Evolutionary conservation across 2,888 invertebrate genomes (phyloP), one percentile per base, ranked within the genome.

Genomic region (Pterostichus madidus): DNA sequence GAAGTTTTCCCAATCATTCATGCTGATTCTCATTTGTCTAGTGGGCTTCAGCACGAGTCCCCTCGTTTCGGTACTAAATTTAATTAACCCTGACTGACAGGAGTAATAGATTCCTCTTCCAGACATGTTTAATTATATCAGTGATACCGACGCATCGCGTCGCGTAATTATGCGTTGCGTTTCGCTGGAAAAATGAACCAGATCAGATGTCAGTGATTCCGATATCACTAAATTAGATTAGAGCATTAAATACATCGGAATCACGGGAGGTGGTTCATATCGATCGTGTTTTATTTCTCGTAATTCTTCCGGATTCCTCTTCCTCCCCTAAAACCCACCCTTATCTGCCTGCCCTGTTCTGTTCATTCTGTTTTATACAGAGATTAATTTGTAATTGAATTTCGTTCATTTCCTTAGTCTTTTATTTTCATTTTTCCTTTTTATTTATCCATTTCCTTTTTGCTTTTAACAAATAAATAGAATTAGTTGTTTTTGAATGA

Each of bases 311-410:
- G 35, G 13, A 35, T 56, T 5, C 8, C 39, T 8, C 39, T 8
- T 7, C 39, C 5, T 39, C 39, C 39, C 3, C 39, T 5, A 39
- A 39, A 39, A 39, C 39, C 39, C 39, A 7, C 6, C 39, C 39
- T 24, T 17, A 56, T 56, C 56, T 56, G 17, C 39, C 10, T 31
- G 11, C 24, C 59, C 17, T 64, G 49, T 17, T 61, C 59, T 78
- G 15, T 13, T 15, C 35, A 35, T 46, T 15, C 78, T 59, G 31
- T 78, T 78, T 78, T 78, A 78, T 78, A 44, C 8, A 56, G 24
- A 78, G 78, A 78, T 78, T 78, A 78, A 78, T 78, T 78, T 78
- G 46, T 78, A 78, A 78, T 78, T 78, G 77, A 78, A 78, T 78
- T 78, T 44, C 31, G 39, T 59, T 78, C 61, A 44, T 78, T 78